These are phyloP conservation scores for Raja brachyura DNA, from an alignment of 2,113 vertebrate species.

Conservation along the genomic window DNA sequence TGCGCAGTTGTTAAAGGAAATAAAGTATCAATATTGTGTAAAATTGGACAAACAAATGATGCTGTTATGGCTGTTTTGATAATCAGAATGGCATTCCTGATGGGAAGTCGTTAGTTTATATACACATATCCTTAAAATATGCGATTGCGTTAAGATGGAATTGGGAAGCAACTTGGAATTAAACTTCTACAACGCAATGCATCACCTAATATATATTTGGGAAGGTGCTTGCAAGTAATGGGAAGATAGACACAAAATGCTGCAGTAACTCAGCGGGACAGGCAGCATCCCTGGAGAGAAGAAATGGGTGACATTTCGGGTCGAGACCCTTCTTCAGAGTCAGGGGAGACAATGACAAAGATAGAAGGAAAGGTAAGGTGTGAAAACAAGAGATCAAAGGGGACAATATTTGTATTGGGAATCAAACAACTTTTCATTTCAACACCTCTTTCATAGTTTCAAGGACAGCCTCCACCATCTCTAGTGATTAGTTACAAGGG, in stretches of 20 bases:
- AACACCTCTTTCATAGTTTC: neutral
- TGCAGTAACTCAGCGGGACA: no score
- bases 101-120: neutral
- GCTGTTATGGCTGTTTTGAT: neutral
- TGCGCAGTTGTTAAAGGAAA: neutral
- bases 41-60: neutral
- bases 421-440: neutral
- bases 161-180: neutral
- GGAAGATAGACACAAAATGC: neutral
- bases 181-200: neutral
- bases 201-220: neutral
- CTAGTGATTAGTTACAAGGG: neutral
- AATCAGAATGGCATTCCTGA: neutral
- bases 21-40: neutral
- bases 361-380: no score
- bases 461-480: no score
- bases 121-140: neutral
- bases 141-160: neutral
- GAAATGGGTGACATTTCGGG: no score
- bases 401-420: neutral
- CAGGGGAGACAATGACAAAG: no score
- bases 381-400: no score
- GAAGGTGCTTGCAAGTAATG: neutral
- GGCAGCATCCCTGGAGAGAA: no score
- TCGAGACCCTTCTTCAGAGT: no score